phyloP scores from a whole-genome alignment of 1,140 invertebrate genomes.

The Euura saliciscinereae region DNA sequence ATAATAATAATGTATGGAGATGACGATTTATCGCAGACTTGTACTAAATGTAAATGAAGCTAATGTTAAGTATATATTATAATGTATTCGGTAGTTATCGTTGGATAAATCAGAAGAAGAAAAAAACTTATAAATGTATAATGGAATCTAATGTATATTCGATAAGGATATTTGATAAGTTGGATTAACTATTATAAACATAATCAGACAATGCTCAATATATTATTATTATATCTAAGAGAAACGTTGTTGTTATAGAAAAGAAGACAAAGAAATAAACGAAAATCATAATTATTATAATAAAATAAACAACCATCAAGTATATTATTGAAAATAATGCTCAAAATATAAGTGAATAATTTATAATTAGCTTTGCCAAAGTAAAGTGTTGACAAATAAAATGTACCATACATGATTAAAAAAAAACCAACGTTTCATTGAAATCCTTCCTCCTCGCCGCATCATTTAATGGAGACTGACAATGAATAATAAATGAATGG shows the following conservation, averaged over 20 bases:
- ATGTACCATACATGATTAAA: constrained; percentile 21
- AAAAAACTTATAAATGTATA: too few relatives aligned
- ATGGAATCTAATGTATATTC: neutral
- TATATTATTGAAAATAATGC: constrained; percentile 29
- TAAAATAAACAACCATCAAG: neutral
- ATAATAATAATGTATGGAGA: too few relatives aligned
- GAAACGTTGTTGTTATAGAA: constrained; percentile 55
- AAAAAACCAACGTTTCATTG: constrained; percentile 31
- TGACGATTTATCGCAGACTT: constrained; percentile 25
- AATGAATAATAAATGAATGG: too few relatives aligned
- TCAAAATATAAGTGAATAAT: constrained; percentile 48
- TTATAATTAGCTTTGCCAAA: constrained; percentile 48
- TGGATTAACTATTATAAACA: constrained; percentile 28
- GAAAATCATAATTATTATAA: constrained; percentile 37
- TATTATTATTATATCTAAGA: constrained; percentile 45
- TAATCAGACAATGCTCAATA: constrained; percentile 49
- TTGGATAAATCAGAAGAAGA: neutral
- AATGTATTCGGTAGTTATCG: constrained; percentile 25
- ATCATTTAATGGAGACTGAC: too few relatives aligned
- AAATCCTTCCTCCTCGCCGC: too few relatives aligned
- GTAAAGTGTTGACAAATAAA: constrained; percentile 54
- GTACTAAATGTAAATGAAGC: constrained; percentile 26
- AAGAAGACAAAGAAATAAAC: constrained; percentile 42
- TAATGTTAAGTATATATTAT: constrained; percentile 4
- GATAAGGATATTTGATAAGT: constrained; percentile 26